A percentile compares a stretch with the other conserved stretches of the same genome.
phyloP scores from a whole-genome alignment of 2,797 vertebrate genomes.

The Epinephelus malabaricus region DNA sequence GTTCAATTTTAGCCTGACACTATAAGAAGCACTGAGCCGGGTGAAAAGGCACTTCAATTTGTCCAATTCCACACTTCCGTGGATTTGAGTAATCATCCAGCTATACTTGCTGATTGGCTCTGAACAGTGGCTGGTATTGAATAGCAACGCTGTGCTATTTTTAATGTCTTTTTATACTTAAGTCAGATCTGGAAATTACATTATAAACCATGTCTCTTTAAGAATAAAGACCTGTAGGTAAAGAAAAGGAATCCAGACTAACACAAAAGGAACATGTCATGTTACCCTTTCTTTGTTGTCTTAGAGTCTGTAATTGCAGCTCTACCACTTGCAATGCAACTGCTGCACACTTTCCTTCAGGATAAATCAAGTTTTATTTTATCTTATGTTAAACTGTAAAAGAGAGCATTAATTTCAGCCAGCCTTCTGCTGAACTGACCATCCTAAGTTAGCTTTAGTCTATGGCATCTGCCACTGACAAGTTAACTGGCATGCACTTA shows the following conservation, averaged over 20 bases:
- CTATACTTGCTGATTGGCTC: constrained; percentile 78
- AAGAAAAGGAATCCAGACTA: constrained; percentile 13
- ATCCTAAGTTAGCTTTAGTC: neutral
- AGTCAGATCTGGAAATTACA: constrained; percentile 33
- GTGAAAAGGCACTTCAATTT: constrained; percentile 77
- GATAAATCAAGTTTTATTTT: too few species aligned
- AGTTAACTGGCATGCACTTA: neutral
- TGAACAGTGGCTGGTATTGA: constrained; percentile 57
- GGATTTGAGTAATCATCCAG: constrained; percentile 75
- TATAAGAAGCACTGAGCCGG: constrained; percentile 70
- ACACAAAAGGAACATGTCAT: constrained; percentile 18
- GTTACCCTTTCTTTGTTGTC: too few species aligned
- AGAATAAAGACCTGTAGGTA: constrained; percentile 12
- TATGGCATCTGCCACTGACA: constrained; percentile 3
- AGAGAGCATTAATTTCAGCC: neutral
- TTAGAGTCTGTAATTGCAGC: too few species aligned
- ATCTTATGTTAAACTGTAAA: neutral
- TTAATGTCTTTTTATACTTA: constrained; percentile 38
- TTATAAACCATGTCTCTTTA: neutral
- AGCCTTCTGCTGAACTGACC: constrained; percentile 2
- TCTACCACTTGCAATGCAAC: too few species aligned
- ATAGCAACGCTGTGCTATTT: constrained; percentile 47
- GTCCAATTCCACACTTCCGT: constrained; percentile 77
- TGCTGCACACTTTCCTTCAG: too few species aligned
- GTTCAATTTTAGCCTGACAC: constrained; percentile 75